Evolutionary conservation across 2,797 vertebrate genomes (phyloP).

Genomic region (Lophius americanus): DNA sequence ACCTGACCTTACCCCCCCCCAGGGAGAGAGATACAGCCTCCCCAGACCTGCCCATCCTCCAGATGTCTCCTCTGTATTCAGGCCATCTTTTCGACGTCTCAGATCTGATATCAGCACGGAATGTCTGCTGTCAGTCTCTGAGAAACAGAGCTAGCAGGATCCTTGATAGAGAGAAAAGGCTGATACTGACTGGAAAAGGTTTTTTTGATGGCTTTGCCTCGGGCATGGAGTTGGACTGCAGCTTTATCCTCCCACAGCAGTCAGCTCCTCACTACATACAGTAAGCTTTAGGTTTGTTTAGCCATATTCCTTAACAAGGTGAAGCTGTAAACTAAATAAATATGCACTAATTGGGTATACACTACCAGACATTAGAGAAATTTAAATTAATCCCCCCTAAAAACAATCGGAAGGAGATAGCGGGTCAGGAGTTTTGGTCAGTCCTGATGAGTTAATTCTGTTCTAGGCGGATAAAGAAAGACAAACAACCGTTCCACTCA

Average conservation of each 20-base stretch:
- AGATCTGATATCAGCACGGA: slow-evolving; percentile 70
- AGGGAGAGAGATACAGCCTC: slow-evolving; percentile 38
- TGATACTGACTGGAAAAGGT: slow-evolving; percentile 55
- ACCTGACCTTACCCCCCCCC: slow-evolving; percentile 38
- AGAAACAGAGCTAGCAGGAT: slow-evolving; percentile 65
- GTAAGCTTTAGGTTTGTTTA: slow-evolving; percentile 8
- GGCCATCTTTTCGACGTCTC: slow-evolving; percentile 50
- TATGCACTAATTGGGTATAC: no score
- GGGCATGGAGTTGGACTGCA: slow-evolving; percentile 45
- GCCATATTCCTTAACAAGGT: no score
- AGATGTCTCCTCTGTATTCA: slow-evolving; percentile 64
- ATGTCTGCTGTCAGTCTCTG: slow-evolving; percentile 74
- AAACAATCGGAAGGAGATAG: no score
- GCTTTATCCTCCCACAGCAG: slow-evolving; percentile 45
- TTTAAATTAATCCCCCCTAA: no score
- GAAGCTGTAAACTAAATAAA: no score
- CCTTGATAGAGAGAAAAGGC: slow-evolving; percentile 58
- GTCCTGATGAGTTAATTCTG: no score
- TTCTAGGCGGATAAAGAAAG: no score
- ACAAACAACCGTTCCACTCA: no score
- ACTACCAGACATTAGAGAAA: no score
- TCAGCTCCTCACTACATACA: slow-evolving; percentile 25
- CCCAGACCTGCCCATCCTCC: slow-evolving; percentile 44
- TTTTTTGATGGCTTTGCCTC: slow-evolving; percentile 67
- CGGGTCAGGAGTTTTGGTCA: no score